Conservation (phyloP, 2,888 invertebrate species). For the Pyrrhosoma nymphula region DNA sequence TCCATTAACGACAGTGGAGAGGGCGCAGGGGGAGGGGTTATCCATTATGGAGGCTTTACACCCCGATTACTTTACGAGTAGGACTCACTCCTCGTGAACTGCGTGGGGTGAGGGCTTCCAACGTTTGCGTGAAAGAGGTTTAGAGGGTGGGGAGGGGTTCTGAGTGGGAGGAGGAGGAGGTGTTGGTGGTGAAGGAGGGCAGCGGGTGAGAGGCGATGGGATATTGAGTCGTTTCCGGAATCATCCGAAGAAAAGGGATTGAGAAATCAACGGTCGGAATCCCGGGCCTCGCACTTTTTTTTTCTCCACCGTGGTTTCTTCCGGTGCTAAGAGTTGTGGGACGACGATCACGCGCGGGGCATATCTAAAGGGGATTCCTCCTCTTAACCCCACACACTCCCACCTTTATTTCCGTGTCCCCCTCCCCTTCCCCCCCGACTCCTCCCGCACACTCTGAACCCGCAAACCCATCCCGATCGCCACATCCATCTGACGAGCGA, state of each 20-base stretch:
- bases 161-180: not conserved
- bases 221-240: constrained; percentile 21
- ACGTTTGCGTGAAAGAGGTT: not conserved
- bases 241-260: constrained; percentile 49
- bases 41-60: not conserved
- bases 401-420: too few relatives aligned
- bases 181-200: not conserved
- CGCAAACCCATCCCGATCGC: too few relatives aligned
- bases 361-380: constrained; percentile 2
- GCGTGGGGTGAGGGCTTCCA: not conserved
- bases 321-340: not conserved
- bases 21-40: not conserved
- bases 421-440: not conserved
- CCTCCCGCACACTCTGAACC: not conserved
- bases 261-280: constrained; percentile 6
- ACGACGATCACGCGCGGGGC: constrained; percentile 18
- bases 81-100: not conserved
- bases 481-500: too few relatives aligned
- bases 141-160: not conserved
- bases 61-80: constrained; percentile 8
- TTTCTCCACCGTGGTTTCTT: not conserved
- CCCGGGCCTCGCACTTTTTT: not conserved
- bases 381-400: not conserved
- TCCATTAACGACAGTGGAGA: not conserved
- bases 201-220: not conserved